These are phyloP conservation scores for Icerya purchasi DNA, from an alignment of 2,888 invertebrate genomes.

Conservation along the genomic window DNA sequence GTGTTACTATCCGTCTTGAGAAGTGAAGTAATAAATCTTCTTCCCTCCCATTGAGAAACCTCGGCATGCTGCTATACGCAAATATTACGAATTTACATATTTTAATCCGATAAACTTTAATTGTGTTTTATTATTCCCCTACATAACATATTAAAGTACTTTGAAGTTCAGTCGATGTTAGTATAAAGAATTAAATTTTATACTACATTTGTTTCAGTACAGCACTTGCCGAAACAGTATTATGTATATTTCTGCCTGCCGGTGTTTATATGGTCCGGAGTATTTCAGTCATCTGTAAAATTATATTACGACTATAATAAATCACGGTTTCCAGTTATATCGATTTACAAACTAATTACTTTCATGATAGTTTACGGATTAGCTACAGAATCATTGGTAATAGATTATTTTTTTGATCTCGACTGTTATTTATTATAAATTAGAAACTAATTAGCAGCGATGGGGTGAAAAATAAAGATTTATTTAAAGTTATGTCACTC, in stretches of 20 bases:
- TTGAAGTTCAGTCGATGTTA: too few species aligned
- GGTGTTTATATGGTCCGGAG: conserved; percentile 34
- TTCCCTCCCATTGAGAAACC: too few species aligned
- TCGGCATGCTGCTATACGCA: too few species aligned
- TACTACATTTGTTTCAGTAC: conserved; percentile 33
- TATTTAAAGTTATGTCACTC: too few species aligned
- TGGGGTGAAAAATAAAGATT: too few species aligned
- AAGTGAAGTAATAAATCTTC: too few species aligned
- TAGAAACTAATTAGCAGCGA: background rate
- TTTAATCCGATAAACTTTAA: too few species aligned
- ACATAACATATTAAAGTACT: too few species aligned
- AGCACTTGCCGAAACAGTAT: conserved; percentile 37
- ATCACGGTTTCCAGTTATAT: background rate
- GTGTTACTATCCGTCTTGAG: too few species aligned
- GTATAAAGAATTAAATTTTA: too few species aligned
- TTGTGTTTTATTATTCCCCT: too few species aligned
- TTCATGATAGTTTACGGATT: background rate
- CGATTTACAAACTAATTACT: background rate
- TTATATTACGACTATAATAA: background rate
- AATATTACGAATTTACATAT: too few species aligned
- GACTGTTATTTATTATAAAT: background rate
- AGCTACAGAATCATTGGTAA: background rate
- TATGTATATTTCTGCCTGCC: conserved; percentile 44
- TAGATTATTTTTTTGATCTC: background rate
- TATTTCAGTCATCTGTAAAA: conserved; percentile 19